Conservation (phyloP, 2,113 vertebrate genomes). For the Corythaixoides concolor region DNA sequence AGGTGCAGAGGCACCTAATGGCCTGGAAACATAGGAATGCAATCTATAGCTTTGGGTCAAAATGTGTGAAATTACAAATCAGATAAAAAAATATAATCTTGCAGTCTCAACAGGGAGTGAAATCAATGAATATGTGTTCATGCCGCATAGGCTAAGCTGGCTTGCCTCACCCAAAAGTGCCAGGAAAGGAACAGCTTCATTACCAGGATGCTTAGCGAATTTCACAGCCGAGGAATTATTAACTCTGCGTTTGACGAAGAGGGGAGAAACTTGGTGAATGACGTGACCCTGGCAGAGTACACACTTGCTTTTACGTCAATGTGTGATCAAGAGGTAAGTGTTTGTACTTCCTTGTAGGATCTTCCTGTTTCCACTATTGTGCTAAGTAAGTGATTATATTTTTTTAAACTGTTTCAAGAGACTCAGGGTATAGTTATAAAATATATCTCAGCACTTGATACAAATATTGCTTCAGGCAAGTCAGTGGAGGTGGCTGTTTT, state of each 20-base stretch:
- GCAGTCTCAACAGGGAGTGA: background rate
- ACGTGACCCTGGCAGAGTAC: conserved; percentile 74
- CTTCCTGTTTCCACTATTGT: background rate
- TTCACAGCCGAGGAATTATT: conserved; percentile 44
- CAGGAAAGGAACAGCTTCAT: conserved; percentile 79
- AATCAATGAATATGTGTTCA: background rate
- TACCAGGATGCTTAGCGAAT: conserved; percentile 58
- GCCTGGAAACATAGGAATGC: background rate
- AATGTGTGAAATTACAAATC: background rate
- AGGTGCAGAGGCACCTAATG: background rate
- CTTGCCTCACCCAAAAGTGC: conserved; percentile 82
- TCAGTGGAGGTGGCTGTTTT: background rate
- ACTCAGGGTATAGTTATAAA: background rate
- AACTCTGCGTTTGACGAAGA: conserved; percentile 57
- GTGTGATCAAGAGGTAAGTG: conserved; percentile 25
- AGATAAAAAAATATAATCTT: background rate
- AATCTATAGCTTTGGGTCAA: background rate
- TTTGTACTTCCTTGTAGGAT: background rate
- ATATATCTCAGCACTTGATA: background rate
- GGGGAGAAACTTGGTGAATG: conserved; percentile 69
- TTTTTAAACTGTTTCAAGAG: background rate
- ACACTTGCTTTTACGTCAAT: background rate
- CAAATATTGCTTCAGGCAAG: background rate
- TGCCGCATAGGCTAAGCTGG: conserved; percentile 62
- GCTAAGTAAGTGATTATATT: background rate